Evolutionary conservation across 2,888 invertebrate species (phyloP), one percentile per base, ranked within the genome.

Genomic region (Eupithecia insigniata): DNA sequence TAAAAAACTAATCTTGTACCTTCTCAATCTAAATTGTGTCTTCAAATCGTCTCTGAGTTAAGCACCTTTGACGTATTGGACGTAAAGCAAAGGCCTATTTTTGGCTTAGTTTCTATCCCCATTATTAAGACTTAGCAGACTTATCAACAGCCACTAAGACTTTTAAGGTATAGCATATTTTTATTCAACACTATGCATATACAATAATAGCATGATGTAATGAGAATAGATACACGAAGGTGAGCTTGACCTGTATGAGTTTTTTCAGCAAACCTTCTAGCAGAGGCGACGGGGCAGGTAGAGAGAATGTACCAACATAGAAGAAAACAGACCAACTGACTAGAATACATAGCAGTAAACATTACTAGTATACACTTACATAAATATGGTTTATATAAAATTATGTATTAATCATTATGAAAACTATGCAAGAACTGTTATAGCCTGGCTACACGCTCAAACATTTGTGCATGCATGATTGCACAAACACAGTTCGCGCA

Each of bases 181-280:
- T 55, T 26, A 26, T 55, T 26, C 0, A 14, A 55, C 26, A n/a
- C n/a, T n/a, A n/a, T n/a, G n/a, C n/a, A 51, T 10, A 51, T 22
- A 10, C 51, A 51, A n/a, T 51, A 51, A 51, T 55, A 22, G 22
- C 51, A 51, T n/a, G 51, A 51, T 12, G 22, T 51, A 22, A 51
- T 51, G n/a, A 46, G n/a, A 43, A 22, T 10, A 55, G 22, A 55
- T 55, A 14, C 55, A 26, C 26, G 55, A 55, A 55, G 55, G 55
- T 26, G 55, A 55, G 26, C 55, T 55, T 55, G 55, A 55, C 55
- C 55, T 55, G 55, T 55, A 26, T 55, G 55, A 55, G 55, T 55
- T 55, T 55, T 55, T 55, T 55, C 55, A 55, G 55, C 55, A 55
- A 55, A 55, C 55, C 55, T 55, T 55, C 55, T 55, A 55, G 55